Evolutionary conservation across 2,797 vertebrate species (phyloP).

Genomic region (Pangasius sanitwongsei): DNA sequence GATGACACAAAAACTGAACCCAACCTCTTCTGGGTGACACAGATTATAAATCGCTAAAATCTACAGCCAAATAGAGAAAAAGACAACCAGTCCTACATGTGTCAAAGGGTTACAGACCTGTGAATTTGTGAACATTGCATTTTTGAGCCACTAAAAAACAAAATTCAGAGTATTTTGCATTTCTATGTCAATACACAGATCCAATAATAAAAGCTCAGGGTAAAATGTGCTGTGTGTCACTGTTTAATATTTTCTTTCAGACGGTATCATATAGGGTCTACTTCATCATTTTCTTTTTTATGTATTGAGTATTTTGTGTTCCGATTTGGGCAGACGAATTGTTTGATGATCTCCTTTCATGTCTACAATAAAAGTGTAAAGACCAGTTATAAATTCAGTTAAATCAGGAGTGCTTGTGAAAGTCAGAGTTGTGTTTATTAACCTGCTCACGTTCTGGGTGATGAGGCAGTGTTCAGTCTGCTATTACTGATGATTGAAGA

Average conservation of each 20-base stretch:
- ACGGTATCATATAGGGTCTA: not conserved
- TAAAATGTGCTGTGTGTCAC: not conserved
- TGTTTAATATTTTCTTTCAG: not conserved
- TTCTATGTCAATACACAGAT: not conserved
- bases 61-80: not conserved
- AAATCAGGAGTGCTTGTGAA: not conserved
- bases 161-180: not conserved
- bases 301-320: not conserved
- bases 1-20: not conserved
- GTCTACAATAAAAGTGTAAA: not conserved
- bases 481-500: slow-evolving; percentile 1
- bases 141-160: not conserved
- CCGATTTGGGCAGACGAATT: not conserved
- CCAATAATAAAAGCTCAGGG: not conserved
- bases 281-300: not conserved
- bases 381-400: not conserved
- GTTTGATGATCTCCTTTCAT: not conserved
- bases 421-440: not conserved
- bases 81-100: not conserved
- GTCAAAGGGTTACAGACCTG: not conserved
- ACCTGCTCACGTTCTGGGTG: not conserved
- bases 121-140: not conserved
- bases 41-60: not conserved
- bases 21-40: not conserved
- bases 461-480: not conserved